Evolutionary conservation across 2,888 invertebrate genomes (phyloP), one percentile per base, ranked within the genome.

Genomic region (Drosophila vallismaia): DNA sequence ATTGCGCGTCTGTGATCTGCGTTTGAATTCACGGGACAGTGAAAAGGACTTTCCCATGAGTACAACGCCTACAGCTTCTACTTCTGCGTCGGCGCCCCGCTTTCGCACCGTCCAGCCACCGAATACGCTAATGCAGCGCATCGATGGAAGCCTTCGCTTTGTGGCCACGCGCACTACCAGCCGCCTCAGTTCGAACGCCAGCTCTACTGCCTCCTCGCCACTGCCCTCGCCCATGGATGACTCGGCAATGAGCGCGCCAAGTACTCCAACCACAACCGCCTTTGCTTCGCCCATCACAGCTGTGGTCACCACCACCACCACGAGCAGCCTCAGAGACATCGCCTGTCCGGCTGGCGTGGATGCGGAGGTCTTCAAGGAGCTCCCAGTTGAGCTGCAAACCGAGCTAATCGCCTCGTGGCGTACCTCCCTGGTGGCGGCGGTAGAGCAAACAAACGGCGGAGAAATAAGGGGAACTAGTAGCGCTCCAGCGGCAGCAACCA

Each of bases 351-450:
- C 94, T 63, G 94, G 94, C 76, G 94, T 94, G 14, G 95, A 95
- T 91, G 93, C 94, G 57, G 93, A 93, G 78, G 95, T 95, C 50
- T 95, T 96, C 86, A 94, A 93, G 76, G 94, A 95, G 74, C 91
- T 96, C 75, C 96, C 96, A 0, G 91, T 93, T 29, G 95, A 95
- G 52, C 93, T 96, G 90, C 95, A 95, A 89, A 94, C 94, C 79
- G 96, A 96, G 90, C 91, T 96, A 24, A 94, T 95, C 88, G 92
- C 93, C n/a, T 94, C 94, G 86, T 95, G 95, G 94, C 86, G 90
- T 53, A 90, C 79, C 49, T 91, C 90, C 12, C 64, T 91, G 40
- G 88, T 89, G 9, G 88, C 90, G n/a, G 90, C 90, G 14, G 75
- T 82, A 28, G 80, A 82, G n/a, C 74, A 87, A 52, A 63, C 85